Base-by-base conservation (phyloP, 2,888 invertebrate species). In the Odontocerum albicorne region DNA sequence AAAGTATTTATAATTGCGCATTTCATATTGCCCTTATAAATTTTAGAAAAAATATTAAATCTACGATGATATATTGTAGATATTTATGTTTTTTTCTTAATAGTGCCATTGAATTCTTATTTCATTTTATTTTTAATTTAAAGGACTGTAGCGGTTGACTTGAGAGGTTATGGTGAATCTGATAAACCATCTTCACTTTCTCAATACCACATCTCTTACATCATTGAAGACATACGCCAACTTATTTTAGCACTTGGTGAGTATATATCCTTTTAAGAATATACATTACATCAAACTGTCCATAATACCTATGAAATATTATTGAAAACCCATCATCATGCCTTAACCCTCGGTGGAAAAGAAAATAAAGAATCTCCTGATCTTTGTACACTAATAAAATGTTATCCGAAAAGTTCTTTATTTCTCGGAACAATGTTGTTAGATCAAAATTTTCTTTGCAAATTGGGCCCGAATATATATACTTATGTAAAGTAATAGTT, bases 131-230 rank as follows among this genome's bases (percentile, higher is more conserved):
- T 10, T 27, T 27, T 27, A 27, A 27, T 27, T 67, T 73, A 20
- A 66, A 86, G 86, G 77, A 81, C 82, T 39, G 79, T 88, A 13
- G 87, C 87, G 7, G 65, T 87, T 2, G 88, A 88, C 64, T 71
- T 84, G 76, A 72, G 87, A 64, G 88, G 88, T 1, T 88, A 86
- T 64, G 84, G 84, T 0, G 84, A 86, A 53, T 86, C 86, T 0
- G 86, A 85, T 57, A 84, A 82, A 64, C 87, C 86, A 0, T 69
- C 72, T 21, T 76, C 72, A 0, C 65, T 70, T 10, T 65, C 68
- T 1, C 62, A 69, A 1, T 88, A 88, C 67, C 69, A 71, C 42
- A 65, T 82, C 1, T 70, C 77, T 4, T 62, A 76, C 17, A 64
- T 88, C 12, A 71, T 79, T 0, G 80, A 79, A 51, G 87, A 87